Evolutionary conservation across 1,140 invertebrate species (phyloP).

Genomic region (Meloidogyne chitwoodi): DNA sequence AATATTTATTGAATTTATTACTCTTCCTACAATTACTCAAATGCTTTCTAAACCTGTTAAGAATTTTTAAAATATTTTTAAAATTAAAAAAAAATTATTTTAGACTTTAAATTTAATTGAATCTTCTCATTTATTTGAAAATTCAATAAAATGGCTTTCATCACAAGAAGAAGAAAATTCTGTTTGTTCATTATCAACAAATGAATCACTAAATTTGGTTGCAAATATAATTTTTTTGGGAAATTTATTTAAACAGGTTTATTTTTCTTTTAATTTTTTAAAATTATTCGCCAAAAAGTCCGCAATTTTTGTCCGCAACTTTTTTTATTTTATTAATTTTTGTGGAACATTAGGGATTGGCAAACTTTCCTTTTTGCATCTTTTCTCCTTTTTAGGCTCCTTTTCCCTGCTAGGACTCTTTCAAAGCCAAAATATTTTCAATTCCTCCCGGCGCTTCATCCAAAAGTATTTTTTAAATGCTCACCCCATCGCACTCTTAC

Average conservation of each 20-base stretch:
- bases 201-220: constrained; percentile 24
- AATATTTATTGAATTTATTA: constrained; percentile 8
- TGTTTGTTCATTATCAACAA: constrained; percentile 5
- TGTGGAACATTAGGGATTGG: no score
- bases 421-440: no score
- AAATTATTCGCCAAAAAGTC: no score
- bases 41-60: neutral
- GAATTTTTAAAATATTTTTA: neutral
- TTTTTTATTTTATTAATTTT: no score
- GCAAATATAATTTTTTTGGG: constrained; percentile 45
- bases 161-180: constrained; percentile 9
- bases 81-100: neutral
- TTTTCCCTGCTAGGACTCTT: no score
- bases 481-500: no score
- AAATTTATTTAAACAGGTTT: constrained; percentile 31
- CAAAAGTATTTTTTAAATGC: no score
- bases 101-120: neutral
- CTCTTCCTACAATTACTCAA: neutral
- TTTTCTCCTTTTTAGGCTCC: no score
- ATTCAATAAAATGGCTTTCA: constrained; percentile 13
- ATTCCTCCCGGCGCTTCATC: no score
- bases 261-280: constrained; percentile 9
- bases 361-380: no score
- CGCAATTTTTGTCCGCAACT: no score
- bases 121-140: neutral